Base-by-base conservation (phyloP, 2,797 vertebrate genomes). In the Antennarius maculatus region DNA sequence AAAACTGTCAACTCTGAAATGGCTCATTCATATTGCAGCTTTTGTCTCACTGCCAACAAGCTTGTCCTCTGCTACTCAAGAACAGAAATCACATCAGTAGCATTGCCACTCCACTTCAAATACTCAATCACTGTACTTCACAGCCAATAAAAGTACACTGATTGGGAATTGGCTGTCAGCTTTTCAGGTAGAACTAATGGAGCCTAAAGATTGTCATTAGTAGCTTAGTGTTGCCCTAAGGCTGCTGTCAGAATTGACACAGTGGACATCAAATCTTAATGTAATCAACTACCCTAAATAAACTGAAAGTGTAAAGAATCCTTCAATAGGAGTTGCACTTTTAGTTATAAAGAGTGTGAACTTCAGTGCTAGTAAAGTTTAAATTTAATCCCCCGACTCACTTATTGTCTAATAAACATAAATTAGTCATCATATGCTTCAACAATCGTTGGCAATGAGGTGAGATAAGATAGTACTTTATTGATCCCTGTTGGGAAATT, bases 241-340 rank as follows among this genome's bases (percentile, higher is more conserved):
- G 76, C 71, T 74, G 69, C 60, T 54, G 66, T 71, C 69, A 66
- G 71, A 79, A 81, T 64, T 72, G 66, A 76, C n/a, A 39, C 42
- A 28, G 58, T 31, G 65, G 66, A 57, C 66, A 63, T 39, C 54
- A 17, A 41, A 28, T 54, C 52, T 37, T 34, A 47, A 51, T 34
- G 54, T 75, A 71, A 74, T 56, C 62, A 60, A 34, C 50, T 69
- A 27, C 31, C 45, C 56, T 53, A 56, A 78, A 64, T 71, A 83
- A 79, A 66, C 37, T 0, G 5, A 59, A 55, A 58, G 45, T 57
- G 62, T 42, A 66, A 55, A 58, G 66, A 37, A 56, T 49, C 52
- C 52, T 70, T 47, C 9, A 2, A 48, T 46, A 47, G 16, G 6
- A 71, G 42, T 63, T 74, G 11, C 37, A 18, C 5, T 55, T 61